phyloP scores from a whole-genome alignment of 2,888 invertebrate species.

The Melitaea athalia region DNA sequence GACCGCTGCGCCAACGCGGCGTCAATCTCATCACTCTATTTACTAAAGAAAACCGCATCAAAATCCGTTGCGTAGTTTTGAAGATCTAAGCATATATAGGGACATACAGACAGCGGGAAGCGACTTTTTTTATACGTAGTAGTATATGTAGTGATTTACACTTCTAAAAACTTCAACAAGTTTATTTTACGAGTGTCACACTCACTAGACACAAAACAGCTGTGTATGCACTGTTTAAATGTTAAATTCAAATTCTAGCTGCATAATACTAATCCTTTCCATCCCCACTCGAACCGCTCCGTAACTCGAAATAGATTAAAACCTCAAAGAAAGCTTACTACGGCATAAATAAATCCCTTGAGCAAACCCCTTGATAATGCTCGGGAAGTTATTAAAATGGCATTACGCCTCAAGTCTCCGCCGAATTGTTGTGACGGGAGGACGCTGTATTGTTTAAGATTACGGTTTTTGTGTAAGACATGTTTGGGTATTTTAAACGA shows the following conservation, averaged over 20 bases:
- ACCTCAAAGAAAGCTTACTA: conserved; percentile 21
- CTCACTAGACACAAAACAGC: too few relatives aligned
- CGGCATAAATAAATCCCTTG: conserved; percentile 15
- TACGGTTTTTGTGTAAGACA: neutral
- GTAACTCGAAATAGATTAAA: conserved; percentile 13
- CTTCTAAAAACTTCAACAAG: too few relatives aligned
- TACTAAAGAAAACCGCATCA: too few relatives aligned
- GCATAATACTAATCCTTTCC: neutral
- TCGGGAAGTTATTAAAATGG: conserved; percentile 20
- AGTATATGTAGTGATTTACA: too few relatives aligned
- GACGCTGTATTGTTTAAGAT: conserved; percentile 4
- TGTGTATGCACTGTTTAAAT: too few relatives aligned
- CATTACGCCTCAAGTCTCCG: conserved; percentile 14
- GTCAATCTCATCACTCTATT: too few relatives aligned
- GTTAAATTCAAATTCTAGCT: neutral
- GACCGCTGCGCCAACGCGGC: too few relatives aligned
- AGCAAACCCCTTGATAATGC: conserved; percentile 13
- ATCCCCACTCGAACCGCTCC: neutral
- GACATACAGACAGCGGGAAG: too few relatives aligned
- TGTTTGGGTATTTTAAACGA: neutral
- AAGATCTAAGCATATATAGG: too few relatives aligned
- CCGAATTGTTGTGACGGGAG: neutral
- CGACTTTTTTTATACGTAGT: too few relatives aligned
- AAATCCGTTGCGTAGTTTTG: too few relatives aligned
- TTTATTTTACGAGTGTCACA: too few relatives aligned